These are phyloP conservation scores for Macrobrachium rosenbergii DNA, from an alignment of 1,140 invertebrate genomes.

Conservation along the genomic window DNA sequence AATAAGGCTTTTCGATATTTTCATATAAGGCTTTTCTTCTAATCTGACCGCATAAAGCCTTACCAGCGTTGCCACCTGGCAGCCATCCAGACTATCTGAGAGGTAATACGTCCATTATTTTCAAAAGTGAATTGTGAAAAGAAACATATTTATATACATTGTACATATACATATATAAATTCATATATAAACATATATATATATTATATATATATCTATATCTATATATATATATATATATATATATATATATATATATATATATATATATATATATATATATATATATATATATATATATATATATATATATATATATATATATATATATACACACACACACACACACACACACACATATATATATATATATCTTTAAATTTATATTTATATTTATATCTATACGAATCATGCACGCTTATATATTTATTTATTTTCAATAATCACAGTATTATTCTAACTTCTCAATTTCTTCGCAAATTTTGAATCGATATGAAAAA, in stretches of 20 bases:
- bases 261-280: slow-evolving; percentile 12
- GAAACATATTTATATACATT: no score
- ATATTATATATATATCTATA: background rate
- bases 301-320: slow-evolving; percentile 17
- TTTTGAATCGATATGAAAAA: no score
- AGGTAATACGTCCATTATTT: no score
- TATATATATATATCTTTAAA: background rate
- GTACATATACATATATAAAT: no score
- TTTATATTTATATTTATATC: background rate
- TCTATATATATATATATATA: no score
- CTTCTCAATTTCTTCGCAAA: no score
- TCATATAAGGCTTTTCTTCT: no score
- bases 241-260: slow-evolving; percentile 8
- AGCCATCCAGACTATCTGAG: no score
- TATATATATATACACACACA: slow-evolving; percentile 17
- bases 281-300: slow-evolving; percentile 29
- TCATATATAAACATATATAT: background rate
- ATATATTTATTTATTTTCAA: background rate
- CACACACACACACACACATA: slow-evolving; percentile 2
- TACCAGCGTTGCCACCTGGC: no score
- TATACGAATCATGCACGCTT: background rate
- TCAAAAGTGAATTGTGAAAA: no score
- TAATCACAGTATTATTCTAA: background rate
- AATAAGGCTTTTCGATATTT: no score
- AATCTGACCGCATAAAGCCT: no score